Evolutionary conservation across 2,113 vertebrate species (phyloP), one percentile per base, ranked within the genome.

Genomic region (Embiotoca jacksoni): DNA sequence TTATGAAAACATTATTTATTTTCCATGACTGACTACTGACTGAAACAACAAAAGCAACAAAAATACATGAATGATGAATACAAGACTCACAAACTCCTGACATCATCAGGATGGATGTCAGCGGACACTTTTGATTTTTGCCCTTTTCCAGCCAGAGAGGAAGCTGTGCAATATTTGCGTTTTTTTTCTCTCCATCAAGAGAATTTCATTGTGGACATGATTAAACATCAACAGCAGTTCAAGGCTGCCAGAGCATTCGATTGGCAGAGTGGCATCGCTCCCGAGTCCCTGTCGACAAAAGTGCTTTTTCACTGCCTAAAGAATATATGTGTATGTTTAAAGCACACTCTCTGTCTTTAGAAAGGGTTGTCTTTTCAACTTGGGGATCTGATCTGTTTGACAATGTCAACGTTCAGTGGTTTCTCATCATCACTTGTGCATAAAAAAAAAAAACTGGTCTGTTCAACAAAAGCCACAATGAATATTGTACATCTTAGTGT

Each of bases 271-370:
- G 63, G 84, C 93, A 93, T 94, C 93, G 94, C 95, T 96, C 95
- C 95, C 94, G 94, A 94, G 93, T 95, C 93, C 95, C 94, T 92
- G 93, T 96, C 94, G 94, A 97, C 90, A 0, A 96, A 89, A 97
- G 96, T 97, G 96, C 97, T 97, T 97, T 98, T 96, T 98, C 98
- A 99, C 97, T 99, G 97, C 98, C 98, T 96, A 96, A 95, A 96
- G 92, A 86, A 86, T 55, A 67, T 41, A 69, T 67, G 74, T 86
- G 62, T 83, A 72, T 84, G 78, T 85, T 82, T 71, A 80, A 89
- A 90, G 88, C 89, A 88, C 88, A 89, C 63, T 82, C 68, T 82
- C 74, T 60, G 73, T 87, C 74, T 85, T 68, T 57, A 68, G 71
- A 97, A 95, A 92, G 95, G 95, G 94, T 94, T 91, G 93, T 95